Evolutionary conservation across 2,113 vertebrate genomes (phyloP).

Genomic region (Acrocephalus kingi): DNA sequence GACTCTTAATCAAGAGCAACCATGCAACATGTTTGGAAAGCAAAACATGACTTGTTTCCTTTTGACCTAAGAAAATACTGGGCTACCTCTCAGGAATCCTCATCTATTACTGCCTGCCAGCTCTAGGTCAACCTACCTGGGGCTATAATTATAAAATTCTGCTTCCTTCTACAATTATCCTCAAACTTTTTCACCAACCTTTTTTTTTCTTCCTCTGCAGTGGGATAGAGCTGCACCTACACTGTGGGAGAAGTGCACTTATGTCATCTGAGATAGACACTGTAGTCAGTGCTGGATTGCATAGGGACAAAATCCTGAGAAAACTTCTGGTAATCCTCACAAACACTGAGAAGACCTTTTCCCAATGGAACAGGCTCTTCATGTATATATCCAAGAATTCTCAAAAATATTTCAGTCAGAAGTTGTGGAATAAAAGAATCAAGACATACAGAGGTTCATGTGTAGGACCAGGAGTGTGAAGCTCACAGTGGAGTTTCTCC

Average conservation of each 20-base stretch:
- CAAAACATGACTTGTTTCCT: not conserved
- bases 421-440: not conserved
- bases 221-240: not conserved
- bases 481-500: not conserved
- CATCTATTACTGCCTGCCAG: not conserved
- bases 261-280: not conserved
- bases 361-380: not conserved
- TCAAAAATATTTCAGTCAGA: not conserved
- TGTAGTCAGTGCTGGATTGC: not conserved
- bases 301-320: not conserved
- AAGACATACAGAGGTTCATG: not conserved
- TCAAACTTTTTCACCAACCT: not conserved
- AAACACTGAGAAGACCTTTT: not conserved
- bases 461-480: not conserved
- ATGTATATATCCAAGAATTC: not conserved
- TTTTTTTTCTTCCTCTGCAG: not conserved
- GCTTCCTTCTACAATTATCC: not conserved
- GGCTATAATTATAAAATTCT: not conserved
- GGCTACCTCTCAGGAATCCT: not conserved
- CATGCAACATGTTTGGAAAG: not conserved
- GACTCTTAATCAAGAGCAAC: not conserved
- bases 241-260: not conserved
- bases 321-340: not conserved
- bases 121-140: not conserved
- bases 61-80: not conserved